These are phyloP conservation scores for Dasypus novemcinctus DNA, from an alignment of 2,113 vertebrate genomes.

Conservation along the genomic window DNA sequence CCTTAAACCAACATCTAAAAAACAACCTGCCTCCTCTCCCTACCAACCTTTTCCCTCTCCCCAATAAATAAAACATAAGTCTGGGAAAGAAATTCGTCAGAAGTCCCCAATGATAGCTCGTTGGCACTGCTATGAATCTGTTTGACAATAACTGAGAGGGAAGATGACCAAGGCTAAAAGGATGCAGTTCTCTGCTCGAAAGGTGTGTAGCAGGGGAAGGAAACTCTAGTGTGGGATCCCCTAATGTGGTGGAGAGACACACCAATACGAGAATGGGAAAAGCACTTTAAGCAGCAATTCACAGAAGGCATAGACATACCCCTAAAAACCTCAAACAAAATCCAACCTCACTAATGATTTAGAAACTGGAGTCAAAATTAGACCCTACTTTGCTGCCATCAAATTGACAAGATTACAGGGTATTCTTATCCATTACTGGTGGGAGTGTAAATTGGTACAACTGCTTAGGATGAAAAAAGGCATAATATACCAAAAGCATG, in stretches of 20 bases:
- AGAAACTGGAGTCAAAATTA: neutral
- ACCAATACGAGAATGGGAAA: neutral
- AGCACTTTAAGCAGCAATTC: neutral
- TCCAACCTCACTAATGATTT: neutral
- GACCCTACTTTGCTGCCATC: neutral
- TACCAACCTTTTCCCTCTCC: neutral
- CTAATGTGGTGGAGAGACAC: neutral
- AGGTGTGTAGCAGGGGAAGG: neutral
- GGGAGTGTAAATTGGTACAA: neutral
- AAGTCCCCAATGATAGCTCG: neutral
- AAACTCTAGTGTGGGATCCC: neutral
- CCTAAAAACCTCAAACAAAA: neutral
- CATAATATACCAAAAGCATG: neutral
- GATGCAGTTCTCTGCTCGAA: neutral
- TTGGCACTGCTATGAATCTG: neutral
- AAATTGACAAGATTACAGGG: neutral
- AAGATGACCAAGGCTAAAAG: neutral
- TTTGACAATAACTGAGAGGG: neutral
- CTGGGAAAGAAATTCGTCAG: neutral
- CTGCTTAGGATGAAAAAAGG: neutral
- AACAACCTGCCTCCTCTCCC: neutral
- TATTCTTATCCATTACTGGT: neutral
- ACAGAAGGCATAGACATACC: neutral
- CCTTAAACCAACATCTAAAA: neutral
- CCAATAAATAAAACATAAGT: neutral